Conservation (phyloP, 1,140 invertebrate genomes). For the Psilanteris sp. region DNA sequence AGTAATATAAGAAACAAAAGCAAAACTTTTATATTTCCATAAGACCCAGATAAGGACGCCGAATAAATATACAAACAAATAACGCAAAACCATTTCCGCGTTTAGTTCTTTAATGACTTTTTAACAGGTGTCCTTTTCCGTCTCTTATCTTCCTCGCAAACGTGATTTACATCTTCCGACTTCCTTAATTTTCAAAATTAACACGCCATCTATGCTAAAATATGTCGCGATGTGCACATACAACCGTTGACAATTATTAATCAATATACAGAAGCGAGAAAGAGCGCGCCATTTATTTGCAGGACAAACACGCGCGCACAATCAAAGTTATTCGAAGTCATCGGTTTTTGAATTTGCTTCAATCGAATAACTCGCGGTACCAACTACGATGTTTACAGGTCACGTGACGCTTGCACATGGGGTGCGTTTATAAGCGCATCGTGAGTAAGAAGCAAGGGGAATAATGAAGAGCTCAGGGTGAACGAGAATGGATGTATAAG, state of each 20-base stretch:
- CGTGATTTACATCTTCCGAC: too few species aligned
- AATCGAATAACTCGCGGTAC: constrained; percentile 42
- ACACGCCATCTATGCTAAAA: too few species aligned
- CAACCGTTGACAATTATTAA: constrained; percentile 1
- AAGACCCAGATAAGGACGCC: too few species aligned
- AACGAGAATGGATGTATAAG: constrained; percentile 61
- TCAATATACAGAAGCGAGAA: not conserved
- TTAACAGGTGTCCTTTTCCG: too few species aligned
- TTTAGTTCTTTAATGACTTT: too few species aligned
- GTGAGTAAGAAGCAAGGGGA: constrained; percentile 50
- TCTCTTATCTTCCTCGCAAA: too few species aligned
- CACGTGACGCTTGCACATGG: constrained; percentile 68
- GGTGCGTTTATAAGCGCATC: constrained; percentile 66
- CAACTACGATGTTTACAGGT: constrained; percentile 71
- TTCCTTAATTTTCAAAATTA: too few species aligned
- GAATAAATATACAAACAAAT: too few species aligned
- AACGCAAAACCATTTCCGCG: too few species aligned
- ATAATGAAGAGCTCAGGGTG: constrained; percentile 69
- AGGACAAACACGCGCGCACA: not conserved
- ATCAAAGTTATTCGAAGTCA: constrained; percentile 11
- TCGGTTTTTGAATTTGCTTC: constrained; percentile 15
- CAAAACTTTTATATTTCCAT: too few species aligned
- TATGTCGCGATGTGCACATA: too few species aligned
- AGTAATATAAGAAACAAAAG: too few species aligned
- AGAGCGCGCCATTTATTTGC: constrained; percentile 11